Evolutionary conservation across 2,888 invertebrate genomes (phyloP).

Genomic region (Lymantria monacha): DNA sequence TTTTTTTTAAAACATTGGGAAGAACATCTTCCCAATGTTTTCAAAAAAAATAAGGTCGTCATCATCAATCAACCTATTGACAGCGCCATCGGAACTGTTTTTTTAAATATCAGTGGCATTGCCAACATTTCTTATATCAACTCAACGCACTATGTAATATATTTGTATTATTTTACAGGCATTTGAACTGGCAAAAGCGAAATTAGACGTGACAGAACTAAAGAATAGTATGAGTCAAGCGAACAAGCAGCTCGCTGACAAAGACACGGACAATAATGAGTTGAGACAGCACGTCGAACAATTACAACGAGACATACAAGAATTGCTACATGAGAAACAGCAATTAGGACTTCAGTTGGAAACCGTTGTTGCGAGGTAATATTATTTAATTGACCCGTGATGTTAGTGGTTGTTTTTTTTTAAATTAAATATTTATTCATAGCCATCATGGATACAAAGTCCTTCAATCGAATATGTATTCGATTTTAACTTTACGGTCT

Average conservation of each 20-base stretch:
- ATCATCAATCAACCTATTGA: too few species aligned
- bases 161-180: constrained; percentile 44
- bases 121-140: too few species aligned
- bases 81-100: too few species aligned
- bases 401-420: not conserved
- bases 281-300: constrained; percentile 41
- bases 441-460: too few species aligned
- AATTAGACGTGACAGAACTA: constrained; percentile 73
- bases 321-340: constrained; percentile 44
- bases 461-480: too few species aligned
- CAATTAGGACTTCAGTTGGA: constrained; percentile 48
- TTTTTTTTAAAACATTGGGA: too few species aligned
- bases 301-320: constrained; percentile 44
- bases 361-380: constrained; percentile 46
- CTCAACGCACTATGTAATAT: not conserved
- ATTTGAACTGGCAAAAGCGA: constrained; percentile 75
- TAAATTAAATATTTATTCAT: not conserved
- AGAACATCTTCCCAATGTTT: too few species aligned
- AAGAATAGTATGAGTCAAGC: constrained; percentile 76
- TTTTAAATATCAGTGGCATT: too few species aligned
- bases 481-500: too few species aligned
- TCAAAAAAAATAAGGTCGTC: too few species aligned
- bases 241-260: constrained; percentile 59
- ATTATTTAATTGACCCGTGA: not conserved
- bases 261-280: constrained; percentile 50